Evolutionary conservation across 2,888 invertebrate species (phyloP), one percentile per base, ranked within the genome.

Genomic region (Amphipyra tragopoginis): DNA sequence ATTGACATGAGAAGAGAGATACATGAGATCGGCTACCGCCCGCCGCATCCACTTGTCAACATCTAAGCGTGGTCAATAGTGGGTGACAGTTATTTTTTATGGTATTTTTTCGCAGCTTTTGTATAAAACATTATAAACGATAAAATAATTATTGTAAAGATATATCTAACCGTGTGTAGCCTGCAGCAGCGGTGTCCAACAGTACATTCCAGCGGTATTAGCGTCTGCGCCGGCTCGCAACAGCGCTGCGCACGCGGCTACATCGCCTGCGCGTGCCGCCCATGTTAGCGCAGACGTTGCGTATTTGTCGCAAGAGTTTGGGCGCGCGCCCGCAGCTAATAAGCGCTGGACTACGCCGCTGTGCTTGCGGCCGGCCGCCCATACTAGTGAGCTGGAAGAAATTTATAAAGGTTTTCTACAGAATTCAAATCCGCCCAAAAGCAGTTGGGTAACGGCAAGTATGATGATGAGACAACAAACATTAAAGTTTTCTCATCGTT

Each of bases 151-250:
- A 29, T 29, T 1, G 0, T 29, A 29, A 29, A 29, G 29, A 29
- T 5, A 7, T 29, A 4, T 39, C 54, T 64, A 95, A 84, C 97
- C 97, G 80, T 96, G 96, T 1, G 97, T 95, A 26, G 97, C 96
- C 53, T 97, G 97, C 65, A 99, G 91, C 63, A 99, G 93, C 0
- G 99, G 97, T 2, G 99, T 99, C 99, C 99, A 99, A 26, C 99
- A 99, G 91, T 99, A 99, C 99, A 99, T 99, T 81, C 99, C 99
- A 65, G 98, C 97, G 33, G 97, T 97, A 89, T 99, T 98, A 5
- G 98, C 97, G 86, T 97, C 97, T 44, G 98, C 98, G 65, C 98
- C 99, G 63, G 97, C 97, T 75, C 97, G 96, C 48, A 99, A 90
- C 54, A 99, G 94, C 58, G 97, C 96, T 70, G 97, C 97, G 48